Percentiles rank a stretch among this genome's conserved stretches.
Evolutionary conservation across 1,140 invertebrate species (phyloP).

Genomic region (Achatina immaculata): DNA sequence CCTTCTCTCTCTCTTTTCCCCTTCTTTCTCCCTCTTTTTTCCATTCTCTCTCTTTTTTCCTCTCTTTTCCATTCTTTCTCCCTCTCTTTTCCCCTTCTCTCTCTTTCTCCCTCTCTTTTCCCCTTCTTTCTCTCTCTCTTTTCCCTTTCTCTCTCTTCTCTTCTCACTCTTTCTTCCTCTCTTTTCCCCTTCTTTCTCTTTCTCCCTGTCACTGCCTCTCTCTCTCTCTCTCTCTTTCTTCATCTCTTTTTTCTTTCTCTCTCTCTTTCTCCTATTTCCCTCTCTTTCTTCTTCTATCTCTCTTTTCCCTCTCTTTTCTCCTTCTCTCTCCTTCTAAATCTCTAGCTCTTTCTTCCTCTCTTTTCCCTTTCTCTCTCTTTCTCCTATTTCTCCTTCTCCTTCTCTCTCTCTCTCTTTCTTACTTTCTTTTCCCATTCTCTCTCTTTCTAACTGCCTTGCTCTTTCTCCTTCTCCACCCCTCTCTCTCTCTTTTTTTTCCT

Average conservation of each 20-base stretch:
- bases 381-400: neutral
- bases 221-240: neutral
- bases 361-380: neutral
- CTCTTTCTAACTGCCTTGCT: neutral
- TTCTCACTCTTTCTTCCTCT: too few species aligned
- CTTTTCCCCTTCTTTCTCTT: too few species aligned
- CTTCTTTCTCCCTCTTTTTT: neutral
- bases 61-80: too few species aligned
- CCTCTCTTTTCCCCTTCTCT: neutral
- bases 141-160: too few species aligned
- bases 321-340: neutral
- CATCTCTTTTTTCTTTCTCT: neutral
- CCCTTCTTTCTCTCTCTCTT: too few species aligned
- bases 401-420: slow-evolving; percentile 12
- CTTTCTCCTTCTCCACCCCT: neutral
- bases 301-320: neutral
- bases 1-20: neutral
- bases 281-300: slow-evolving; percentile 1
- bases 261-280: neutral
- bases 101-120: neutral
- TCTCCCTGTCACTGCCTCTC: too few species aligned
- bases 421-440: slow-evolving; percentile 5
- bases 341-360: neutral
- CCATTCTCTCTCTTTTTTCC: too few species aligned
- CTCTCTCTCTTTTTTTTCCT: neutral